These are phyloP conservation scores for Cremastinae sp. DNA, from an alignment of 2,888 invertebrate genomes.

Conservation along the genomic window DNA sequence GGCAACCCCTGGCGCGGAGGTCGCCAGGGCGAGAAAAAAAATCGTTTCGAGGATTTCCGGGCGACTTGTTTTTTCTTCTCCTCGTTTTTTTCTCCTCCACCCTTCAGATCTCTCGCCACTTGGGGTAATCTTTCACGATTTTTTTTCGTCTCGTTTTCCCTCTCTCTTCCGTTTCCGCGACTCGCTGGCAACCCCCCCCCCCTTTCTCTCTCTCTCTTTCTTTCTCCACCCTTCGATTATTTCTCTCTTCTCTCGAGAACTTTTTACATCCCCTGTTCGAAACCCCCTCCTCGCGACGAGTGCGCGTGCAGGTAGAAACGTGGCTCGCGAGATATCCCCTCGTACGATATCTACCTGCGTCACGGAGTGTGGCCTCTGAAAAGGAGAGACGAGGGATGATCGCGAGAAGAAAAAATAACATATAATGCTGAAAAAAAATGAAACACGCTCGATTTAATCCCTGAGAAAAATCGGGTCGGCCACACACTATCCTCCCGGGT, in stretches of 20 bases:
- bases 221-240: constrained; percentile 39
- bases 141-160: constrained; percentile 56
- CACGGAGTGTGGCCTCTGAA: constrained; percentile 45
- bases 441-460: constrained; percentile 80
- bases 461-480: constrained; percentile 77
- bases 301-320: constrained; percentile 69
- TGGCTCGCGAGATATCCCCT: constrained; percentile 55
- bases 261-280: constrained; percentile 36
- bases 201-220: constrained; percentile 54
- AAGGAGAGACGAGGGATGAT: constrained; percentile 48
- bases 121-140: constrained; percentile 69
- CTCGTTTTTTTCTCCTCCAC: constrained; percentile 68
- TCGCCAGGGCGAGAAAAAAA: constrained; percentile 58
- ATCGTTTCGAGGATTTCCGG: constrained; percentile 64
- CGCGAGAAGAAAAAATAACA: constrained; percentile 37
- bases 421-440: constrained; percentile 48
- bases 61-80: constrained; percentile 70
- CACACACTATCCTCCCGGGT: constrained; percentile 69
- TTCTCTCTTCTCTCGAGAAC: constrained; percentile 30
- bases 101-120: constrained; percentile 61
- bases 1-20: constrained; percentile 58
- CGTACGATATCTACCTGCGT: constrained; percentile 57
- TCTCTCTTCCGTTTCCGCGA: constrained; percentile 43
- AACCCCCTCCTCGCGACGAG: constrained; percentile 53
- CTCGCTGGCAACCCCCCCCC: constrained; percentile 40